A percentile compares a stretch with the other conserved stretches of the same genome.
phyloP scores from a whole-genome alignment of 2,113 vertebrate species.

The Lethenteron reissneri region DNA sequence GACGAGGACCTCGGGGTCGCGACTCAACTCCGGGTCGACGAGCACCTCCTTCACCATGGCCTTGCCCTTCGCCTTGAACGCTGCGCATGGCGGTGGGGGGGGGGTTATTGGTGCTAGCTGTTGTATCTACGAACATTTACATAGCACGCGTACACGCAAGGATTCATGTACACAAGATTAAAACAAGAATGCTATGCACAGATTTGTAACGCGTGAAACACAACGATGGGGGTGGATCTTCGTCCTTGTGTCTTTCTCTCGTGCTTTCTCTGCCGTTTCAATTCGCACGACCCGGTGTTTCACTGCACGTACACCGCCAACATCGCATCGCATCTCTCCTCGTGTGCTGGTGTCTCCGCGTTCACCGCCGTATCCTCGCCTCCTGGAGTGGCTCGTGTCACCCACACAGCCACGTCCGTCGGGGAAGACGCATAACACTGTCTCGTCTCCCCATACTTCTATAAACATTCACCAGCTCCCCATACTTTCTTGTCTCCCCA shows the following conservation, averaged over 20 bases:
- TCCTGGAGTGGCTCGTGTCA: no score
- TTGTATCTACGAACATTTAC: neutral
- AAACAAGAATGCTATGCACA: neutral
- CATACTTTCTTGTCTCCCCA: no score
- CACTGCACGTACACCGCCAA: no score
- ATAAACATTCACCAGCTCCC: no score
- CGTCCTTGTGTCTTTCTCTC: neutral
- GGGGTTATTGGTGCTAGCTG: neutral
- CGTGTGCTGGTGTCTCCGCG: no score
- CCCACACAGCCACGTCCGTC: no score
- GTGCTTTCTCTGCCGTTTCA: no score
- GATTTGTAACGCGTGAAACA: neutral
- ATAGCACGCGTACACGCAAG: neutral
- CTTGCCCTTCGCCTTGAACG: slow-evolving; percentile 36
- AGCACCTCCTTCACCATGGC: slow-evolving; percentile 24
- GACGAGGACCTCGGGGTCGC: slow-evolving; percentile 36
- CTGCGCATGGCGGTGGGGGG: slow-evolving; percentile 18
- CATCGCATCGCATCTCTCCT: no score
- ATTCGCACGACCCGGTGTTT: no score
- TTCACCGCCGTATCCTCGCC: no score
- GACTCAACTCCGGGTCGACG: slow-evolving; percentile 59
- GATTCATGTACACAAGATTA: neutral
- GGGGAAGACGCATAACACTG: no score
- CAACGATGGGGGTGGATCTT: neutral
- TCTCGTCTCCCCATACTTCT: no score